Evolutionary conservation across 2,888 invertebrate genomes (phyloP).

Genomic region (Rosalia funebris): DNA sequence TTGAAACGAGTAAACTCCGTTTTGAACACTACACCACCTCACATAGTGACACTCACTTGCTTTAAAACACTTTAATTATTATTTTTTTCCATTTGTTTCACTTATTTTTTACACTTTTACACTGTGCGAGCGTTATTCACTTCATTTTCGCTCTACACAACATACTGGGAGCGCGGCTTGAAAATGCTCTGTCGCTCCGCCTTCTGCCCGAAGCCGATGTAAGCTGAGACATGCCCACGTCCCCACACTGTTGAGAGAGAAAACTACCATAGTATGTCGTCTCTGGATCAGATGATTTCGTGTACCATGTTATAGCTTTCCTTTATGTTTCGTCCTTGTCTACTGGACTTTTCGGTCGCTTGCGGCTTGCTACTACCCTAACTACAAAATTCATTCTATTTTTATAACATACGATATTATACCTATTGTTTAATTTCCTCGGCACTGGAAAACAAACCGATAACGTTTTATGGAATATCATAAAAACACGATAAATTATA

Average conservation of each 20-base stretch:
- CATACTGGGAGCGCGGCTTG: constrained; percentile 53
- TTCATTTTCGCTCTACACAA: constrained; percentile 58
- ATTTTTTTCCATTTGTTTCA: constrained; percentile 39
- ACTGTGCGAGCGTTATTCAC: constrained; percentile 58
- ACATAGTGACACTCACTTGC: constrained; percentile 41
- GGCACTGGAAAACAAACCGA: constrained; percentile 35
- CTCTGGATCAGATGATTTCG: constrained; percentile 55
- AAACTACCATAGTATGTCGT: constrained; percentile 46
- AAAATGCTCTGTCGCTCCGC: constrained; percentile 58
- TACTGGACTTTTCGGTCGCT: constrained; percentile 60
- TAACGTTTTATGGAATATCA: neutral
- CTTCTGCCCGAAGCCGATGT: constrained; percentile 42
- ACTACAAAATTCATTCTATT: constrained; percentile 53
- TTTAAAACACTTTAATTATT: constrained; percentile 36
- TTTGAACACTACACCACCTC: constrained; percentile 44
- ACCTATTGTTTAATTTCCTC: constrained; percentile 45
- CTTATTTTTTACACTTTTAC: constrained; percentile 42
- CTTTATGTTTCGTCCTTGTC: constrained; percentile 61
- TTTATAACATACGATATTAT: constrained; percentile 43
- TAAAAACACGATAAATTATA: too few species aligned
- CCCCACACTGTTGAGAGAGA: constrained; percentile 50
- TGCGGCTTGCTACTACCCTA: constrained; percentile 55
- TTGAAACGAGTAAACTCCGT: constrained; percentile 37
- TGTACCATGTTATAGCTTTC: constrained; percentile 60
- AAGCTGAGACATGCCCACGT: constrained; percentile 34